phyloP scores from a whole-genome alignment of 2,888 invertebrate species.

The Archips crataeganus region DNA sequence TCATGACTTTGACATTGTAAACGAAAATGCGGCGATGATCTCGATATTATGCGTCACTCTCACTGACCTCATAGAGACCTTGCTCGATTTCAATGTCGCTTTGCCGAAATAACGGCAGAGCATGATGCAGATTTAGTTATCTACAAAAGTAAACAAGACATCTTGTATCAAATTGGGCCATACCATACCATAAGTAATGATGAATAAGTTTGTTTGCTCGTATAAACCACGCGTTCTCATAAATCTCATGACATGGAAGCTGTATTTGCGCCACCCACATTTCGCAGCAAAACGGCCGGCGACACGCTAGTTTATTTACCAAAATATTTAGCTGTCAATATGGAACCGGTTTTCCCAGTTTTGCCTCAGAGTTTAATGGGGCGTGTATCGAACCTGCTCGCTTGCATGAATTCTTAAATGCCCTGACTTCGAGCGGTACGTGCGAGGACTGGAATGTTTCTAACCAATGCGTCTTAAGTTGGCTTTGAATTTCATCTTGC shows the following conservation, averaged over 20 bases:
- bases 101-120: conserved; percentile 4
- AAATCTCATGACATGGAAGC: conserved; percentile 1
- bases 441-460: conserved; percentile 23
- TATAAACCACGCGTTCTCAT: background rate
- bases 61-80: conserved; percentile 27
- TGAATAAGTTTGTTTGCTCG: background rate
- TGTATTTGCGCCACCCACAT: conserved; percentile 13
- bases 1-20: conserved; percentile 32
- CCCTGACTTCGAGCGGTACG: conserved; percentile 23
- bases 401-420: conserved; percentile 40
- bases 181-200: background rate
- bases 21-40: conserved; percentile 19
- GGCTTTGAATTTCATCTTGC: background rate
- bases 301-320: background rate
- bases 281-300: conserved; percentile 2
- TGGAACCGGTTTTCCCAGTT: conserved; percentile 12
- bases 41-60: conserved; percentile 14
- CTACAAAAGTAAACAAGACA: background rate
- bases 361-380: conserved; percentile 5
- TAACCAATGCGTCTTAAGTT: conserved; percentile 2
- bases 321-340: conserved; percentile 26
- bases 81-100: conserved; percentile 8
- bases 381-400: conserved; percentile 29
- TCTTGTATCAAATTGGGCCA: background rate
- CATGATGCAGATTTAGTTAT: background rate